A percentile compares a stretch with the other conserved stretches of the same genome.
phyloP scores from a whole-genome alignment of 2,113 vertebrate genomes.

The Donacobius atricapilla region DNA sequence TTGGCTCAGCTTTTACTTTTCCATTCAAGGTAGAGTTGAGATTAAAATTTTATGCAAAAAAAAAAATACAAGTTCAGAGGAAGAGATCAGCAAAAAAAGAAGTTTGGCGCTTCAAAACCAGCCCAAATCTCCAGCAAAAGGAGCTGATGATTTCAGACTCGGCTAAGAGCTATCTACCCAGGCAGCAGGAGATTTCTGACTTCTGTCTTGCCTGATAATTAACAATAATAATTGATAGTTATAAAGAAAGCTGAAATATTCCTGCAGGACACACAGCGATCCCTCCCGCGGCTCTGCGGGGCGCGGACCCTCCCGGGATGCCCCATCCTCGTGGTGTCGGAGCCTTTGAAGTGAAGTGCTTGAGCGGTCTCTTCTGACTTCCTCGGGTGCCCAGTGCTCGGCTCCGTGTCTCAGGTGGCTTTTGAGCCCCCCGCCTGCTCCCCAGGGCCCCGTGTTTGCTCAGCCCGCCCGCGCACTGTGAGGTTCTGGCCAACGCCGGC shows the following conservation, averaged over 20 bases:
- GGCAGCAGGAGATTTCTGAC: background rate
- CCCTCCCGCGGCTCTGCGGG: conserved; percentile 19
- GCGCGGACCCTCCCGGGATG: conserved; percentile 29
- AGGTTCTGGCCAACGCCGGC: background rate
- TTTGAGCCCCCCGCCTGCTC: too few species aligned
- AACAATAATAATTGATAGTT: background rate
- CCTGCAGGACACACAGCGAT: background rate
- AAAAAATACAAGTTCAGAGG: background rate
- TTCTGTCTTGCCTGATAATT: background rate
- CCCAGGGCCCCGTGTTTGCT: too few species aligned
- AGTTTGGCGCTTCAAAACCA: background rate
- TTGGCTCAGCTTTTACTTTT: background rate
- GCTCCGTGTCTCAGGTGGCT: too few species aligned
- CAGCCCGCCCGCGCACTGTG: conserved; percentile 2
- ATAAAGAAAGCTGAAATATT: background rate
- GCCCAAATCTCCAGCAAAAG: background rate
- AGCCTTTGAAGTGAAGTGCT: conserved; percentile 63
- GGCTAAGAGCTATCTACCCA: background rate
- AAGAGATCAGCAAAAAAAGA: background rate
- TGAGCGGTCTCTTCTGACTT: conserved; percentile 51
- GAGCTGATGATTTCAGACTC: background rate
- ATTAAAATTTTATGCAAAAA: background rate
- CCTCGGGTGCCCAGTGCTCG: conserved; percentile 32
- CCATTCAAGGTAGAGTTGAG: background rate
- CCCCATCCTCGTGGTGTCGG: conserved; percentile 1